Percentiles rank a stretch among this genome's conserved stretches.
Conservation (phyloP, 2,113 vertebrate genomes). For the Nyctibius bracteatus region DNA sequence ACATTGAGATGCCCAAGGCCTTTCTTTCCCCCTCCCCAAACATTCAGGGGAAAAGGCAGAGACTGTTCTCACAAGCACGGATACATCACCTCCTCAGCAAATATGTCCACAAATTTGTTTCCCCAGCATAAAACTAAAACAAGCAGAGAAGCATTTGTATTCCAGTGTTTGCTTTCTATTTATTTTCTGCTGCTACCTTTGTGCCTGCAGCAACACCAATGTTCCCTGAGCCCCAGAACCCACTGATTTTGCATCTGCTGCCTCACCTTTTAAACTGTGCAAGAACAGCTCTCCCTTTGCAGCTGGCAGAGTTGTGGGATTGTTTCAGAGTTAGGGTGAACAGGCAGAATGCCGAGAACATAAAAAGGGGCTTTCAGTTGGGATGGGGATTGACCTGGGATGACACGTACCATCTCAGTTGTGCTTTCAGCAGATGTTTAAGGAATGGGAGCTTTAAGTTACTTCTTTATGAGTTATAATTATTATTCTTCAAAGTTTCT, state of each 20-base stretch:
- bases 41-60: neutral
- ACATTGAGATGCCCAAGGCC: neutral
- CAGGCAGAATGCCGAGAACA: neutral
- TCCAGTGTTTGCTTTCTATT: neutral
- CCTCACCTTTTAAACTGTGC: neutral
- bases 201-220: neutral
- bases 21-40: neutral
- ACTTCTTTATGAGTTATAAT: neutral
- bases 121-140: neutral
- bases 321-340: neutral
- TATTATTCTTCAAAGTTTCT: neutral
- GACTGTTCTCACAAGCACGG: neutral
- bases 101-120: neutral
- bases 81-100: neutral
- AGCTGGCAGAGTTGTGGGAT: neutral
- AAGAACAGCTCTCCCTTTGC: neutral
- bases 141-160: neutral
- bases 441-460: neutral
- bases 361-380: neutral
- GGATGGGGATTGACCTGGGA: neutral
- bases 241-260: neutral
- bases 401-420: neutral
- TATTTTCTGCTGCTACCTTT: constrained; percentile 39
- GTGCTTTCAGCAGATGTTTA: neutral
- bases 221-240: neutral